Percentiles rank a stretch among this genome's conserved stretches.
Conservation (phyloP, 2,797 vertebrate species). For the Enteromius unitaeniatus region DNA sequence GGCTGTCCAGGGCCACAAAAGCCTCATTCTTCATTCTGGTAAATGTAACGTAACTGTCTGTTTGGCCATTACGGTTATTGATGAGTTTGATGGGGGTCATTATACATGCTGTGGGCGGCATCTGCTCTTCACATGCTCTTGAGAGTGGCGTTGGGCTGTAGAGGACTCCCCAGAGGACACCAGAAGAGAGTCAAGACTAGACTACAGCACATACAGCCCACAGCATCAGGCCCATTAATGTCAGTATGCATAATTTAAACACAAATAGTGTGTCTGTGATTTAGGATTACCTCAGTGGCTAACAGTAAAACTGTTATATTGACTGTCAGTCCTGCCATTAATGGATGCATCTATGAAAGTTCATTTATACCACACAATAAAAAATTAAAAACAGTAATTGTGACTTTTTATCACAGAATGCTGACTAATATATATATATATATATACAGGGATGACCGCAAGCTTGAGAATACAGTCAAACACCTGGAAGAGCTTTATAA, state of each 20-base stretch:
- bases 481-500: too few species aligned
- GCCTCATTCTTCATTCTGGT: conserved; percentile 72
- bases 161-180: conserved; percentile 66
- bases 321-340: not conserved
- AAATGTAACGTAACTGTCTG: conserved; percentile 77
- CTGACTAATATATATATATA: too few species aligned
- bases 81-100: conserved; percentile 76
- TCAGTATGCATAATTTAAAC: conserved; percentile 43
- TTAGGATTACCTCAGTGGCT: conserved; percentile 3
- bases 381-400: too few species aligned
- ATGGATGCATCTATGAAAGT: not conserved
- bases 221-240: conserved; percentile 30
- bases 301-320: not conserved
- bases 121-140: conserved; percentile 72
- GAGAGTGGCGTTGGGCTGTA: conserved; percentile 63
- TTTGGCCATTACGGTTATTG: conserved; percentile 80
- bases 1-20: conserved; percentile 67
- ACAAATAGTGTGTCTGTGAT: conserved; percentile 20
- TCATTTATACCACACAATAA: not conserved
- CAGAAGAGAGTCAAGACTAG: conserved; percentile 47
- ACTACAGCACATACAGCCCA: conserved; percentile 56
- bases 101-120: conserved; percentile 78
- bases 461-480: too few species aligned
- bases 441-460: too few species aligned
- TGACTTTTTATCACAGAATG: too few species aligned